phyloP scores from a whole-genome alignment of 1,140 invertebrate genomes.

The Neocloeon triangulifer region DNA sequence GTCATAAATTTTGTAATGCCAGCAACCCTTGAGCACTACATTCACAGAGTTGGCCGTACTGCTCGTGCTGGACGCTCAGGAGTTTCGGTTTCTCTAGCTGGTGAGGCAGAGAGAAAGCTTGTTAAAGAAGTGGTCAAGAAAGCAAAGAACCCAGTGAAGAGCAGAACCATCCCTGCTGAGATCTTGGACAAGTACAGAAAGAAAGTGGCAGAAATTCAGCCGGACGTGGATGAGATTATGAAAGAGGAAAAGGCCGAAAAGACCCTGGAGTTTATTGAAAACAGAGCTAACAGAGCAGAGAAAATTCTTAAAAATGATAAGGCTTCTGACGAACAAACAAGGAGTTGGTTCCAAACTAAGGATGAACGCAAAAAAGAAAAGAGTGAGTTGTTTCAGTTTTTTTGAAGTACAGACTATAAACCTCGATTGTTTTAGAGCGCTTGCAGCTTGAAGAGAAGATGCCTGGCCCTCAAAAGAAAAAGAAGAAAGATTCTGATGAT shows the following conservation, averaged over 20 bases:
- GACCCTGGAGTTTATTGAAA: conserved; percentile 60
- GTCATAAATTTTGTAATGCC: conserved; percentile 94
- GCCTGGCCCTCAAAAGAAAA: conserved; percentile 12
- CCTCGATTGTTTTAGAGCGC: neutral
- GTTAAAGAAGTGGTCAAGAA: conserved; percentile 82
- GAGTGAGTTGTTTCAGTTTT: conserved; percentile 18
- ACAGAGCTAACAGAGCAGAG: conserved; percentile 56
- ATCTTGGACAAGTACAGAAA: conserved; percentile 71
- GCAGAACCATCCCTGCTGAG: conserved; percentile 59
- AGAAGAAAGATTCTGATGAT: conserved; percentile 11
- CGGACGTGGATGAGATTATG: conserved; percentile 56
- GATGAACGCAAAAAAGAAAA: conserved; percentile 60
- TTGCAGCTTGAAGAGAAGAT: conserved; percentile 2
- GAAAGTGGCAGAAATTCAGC: conserved; percentile 44
- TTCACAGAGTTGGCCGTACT: conserved; percentile 85
- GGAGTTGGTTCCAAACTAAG: conserved; percentile 77
- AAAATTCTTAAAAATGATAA: conserved; percentile 35
- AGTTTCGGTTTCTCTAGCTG: conserved; percentile 81
- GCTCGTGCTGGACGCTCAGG: conserved; percentile 76
- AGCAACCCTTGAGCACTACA: conserved; percentile 80
- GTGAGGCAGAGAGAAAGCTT: conserved; percentile 71
- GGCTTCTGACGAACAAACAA: conserved; percentile 14
- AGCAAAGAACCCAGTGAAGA: conserved; percentile 66
- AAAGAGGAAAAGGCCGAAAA: conserved; percentile 68
- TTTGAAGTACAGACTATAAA: neutral